Evolutionary conservation across 2,888 invertebrate genomes (phyloP).

Genomic region (Epirrhoe alternata): DNA sequence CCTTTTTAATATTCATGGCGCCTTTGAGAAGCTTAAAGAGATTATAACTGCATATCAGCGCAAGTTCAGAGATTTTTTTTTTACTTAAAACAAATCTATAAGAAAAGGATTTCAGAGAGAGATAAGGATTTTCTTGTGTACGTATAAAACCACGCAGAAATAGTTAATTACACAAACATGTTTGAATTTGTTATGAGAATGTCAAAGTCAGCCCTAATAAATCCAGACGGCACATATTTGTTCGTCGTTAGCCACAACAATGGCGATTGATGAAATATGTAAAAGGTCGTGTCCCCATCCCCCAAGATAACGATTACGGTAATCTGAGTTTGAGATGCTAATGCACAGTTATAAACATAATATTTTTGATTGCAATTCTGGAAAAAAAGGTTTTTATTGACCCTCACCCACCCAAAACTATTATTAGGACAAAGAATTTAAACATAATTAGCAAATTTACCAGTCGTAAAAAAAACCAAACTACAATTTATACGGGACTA

Average conservation of each 20-base stretch:
- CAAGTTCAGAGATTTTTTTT: neutral
- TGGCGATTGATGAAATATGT: slow-evolving; percentile 78
- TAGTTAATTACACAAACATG: neutral
- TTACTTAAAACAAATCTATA: neutral
- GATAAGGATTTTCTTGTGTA: neutral
- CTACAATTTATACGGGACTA: too few relatives aligned
- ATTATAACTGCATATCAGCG: slow-evolving; percentile 42
- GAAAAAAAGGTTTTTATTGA: too few relatives aligned
- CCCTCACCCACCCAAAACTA: too few relatives aligned
- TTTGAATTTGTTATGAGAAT: slow-evolving; percentile 55
- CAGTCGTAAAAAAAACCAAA: too few relatives aligned
- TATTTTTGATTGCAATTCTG: neutral
- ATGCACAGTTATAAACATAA: neutral
- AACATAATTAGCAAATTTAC: too few relatives aligned
- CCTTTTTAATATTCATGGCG: slow-evolving; percentile 74
- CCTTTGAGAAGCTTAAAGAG: slow-evolving; percentile 56
- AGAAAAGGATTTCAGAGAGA: neutral
- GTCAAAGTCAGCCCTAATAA: slow-evolving; percentile 63
- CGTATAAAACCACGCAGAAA: neutral
- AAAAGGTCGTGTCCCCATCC: slow-evolving; percentile 59
- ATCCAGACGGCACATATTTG: slow-evolving; percentile 67
- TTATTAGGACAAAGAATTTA: too few relatives aligned
- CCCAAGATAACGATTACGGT: slow-evolving; percentile 47
- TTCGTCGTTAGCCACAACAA: slow-evolving; percentile 75
- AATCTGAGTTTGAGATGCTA: neutral